phyloP scores from a whole-genome alignment of 2,797 vertebrate genomes.

The Dicrostonyx torquatus region DNA sequence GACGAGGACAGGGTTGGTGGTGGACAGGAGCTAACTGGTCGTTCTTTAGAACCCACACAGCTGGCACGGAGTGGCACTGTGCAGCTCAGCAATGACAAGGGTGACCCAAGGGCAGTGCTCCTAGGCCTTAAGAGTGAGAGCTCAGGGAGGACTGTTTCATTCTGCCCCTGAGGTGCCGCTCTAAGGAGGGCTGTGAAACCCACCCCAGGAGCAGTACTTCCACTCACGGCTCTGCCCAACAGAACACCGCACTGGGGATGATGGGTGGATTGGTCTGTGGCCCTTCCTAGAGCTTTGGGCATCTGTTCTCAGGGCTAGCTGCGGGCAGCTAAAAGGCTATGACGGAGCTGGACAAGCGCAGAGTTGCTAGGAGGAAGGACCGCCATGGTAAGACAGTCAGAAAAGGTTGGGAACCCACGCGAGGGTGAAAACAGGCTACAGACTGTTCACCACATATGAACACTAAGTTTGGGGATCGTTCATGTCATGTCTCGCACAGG shows the following conservation, averaged over 20 bases:
- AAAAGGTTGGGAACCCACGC: not conserved
- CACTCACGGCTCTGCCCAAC: not conserved
- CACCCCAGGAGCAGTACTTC: not conserved
- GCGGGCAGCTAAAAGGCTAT: rapidly evolving
- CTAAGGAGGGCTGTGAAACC: not conserved
- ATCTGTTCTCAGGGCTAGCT: not conserved
- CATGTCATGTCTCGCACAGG: not conserved
- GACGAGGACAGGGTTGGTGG: not conserved
- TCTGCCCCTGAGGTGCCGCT: rapidly evolving
- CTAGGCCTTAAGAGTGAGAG: not conserved
- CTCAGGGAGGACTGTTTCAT: not conserved
- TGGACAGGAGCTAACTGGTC: not conserved
- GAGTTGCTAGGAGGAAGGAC: not conserved
- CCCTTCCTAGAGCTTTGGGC: no score
- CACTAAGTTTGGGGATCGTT: not conserved
- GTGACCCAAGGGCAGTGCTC: no score
- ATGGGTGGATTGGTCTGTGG: not conserved
- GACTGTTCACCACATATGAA: not conserved
- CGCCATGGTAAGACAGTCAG: not conserved
- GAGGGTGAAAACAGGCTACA: not conserved
- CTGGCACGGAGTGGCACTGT: not conserved
- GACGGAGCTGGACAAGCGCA: not conserved
- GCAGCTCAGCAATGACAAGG: not conserved
- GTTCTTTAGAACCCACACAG: not conserved
- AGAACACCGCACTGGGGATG: not conserved